A percentile compares a stretch with the other conserved stretches of the same genome.
These are phyloP conservation scores for Siphonodentalium dalli DNA, from an alignment of 2,888 invertebrate genomes.

Conservation along the genomic window DNA sequence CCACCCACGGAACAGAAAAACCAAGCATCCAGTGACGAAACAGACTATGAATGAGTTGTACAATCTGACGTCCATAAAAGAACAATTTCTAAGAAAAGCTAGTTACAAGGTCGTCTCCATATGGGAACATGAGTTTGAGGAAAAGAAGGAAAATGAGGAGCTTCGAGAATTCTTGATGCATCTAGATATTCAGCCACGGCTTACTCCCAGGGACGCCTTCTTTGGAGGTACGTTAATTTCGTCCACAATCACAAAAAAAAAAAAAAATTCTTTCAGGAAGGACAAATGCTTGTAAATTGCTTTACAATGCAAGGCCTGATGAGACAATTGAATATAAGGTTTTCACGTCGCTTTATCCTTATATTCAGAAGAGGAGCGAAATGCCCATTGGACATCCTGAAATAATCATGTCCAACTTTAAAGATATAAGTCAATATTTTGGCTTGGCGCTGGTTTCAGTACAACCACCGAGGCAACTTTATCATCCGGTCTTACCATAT, in stretches of 20 bases:
- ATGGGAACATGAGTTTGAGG: conserved; percentile 36
- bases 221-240: too few species aligned
- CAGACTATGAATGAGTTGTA: conserved; percentile 21
- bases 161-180: neutral
- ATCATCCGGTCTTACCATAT: conserved; percentile 48
- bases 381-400: too few species aligned
- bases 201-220: conserved; percentile 42
- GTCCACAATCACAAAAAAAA: too few species aligned
- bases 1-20: too few species aligned
- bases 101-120: conserved; percentile 27
- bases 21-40: conserved; percentile 1
- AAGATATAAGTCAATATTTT: conserved; percentile 24
- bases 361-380: too few species aligned
- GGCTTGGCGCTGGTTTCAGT: conserved; percentile 38
- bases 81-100: conserved; percentile 3
- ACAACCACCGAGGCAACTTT: conserved; percentile 37
- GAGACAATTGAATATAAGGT: too few species aligned
- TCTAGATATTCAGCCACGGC: conserved; percentile 18
- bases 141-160: conserved; percentile 8
- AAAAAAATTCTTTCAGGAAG: too few species aligned
- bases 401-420: conserved; percentile 32
- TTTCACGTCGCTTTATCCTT: too few species aligned
- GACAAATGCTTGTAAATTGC: conserved; percentile 35
- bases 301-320: conserved; percentile 22
- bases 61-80: conserved; percentile 20